Conservation (phyloP, 2,888 invertebrate genomes). For the Dugesia japonica region DNA sequence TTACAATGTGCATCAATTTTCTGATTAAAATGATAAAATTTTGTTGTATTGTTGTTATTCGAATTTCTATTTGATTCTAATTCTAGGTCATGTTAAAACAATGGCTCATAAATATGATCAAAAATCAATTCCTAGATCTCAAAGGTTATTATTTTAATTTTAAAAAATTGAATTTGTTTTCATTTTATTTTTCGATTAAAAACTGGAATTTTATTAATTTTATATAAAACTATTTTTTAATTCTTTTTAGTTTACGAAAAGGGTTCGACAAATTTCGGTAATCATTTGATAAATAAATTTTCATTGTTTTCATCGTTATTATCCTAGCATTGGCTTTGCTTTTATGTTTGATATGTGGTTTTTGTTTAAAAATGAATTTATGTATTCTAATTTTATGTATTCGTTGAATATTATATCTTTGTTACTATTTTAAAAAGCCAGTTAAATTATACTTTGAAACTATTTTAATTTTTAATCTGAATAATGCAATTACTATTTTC, state of each 20-base stretch:
- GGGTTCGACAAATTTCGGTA: background rate
- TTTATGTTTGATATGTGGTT: conserved; percentile 7
- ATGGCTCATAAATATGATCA: conserved; percentile 4
- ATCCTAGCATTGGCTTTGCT: background rate
- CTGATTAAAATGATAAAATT: too few species aligned
- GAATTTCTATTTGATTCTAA: background rate
- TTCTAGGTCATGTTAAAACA: conserved; percentile 10
- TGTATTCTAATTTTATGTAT: background rate
- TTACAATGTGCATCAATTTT: too few species aligned
- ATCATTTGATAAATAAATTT: background rate
- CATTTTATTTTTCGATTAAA: too few species aligned
- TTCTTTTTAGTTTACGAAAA: conserved; percentile 13
- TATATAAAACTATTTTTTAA: background rate
- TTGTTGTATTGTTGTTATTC: too few species aligned
- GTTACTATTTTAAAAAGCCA: too few species aligned
- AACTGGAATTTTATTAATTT: too few species aligned
- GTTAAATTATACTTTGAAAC: too few species aligned
- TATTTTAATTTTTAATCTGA: too few species aligned
- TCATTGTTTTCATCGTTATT: background rate
- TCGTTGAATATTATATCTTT: too few species aligned
- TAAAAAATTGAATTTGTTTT: background rate
- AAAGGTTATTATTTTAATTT: background rate
- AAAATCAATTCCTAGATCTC: background rate
- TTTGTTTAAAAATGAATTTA: too few species aligned
- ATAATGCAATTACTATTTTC: too few species aligned